phyloP scores from a whole-genome alignment of 2,113 vertebrate genomes.

The Equus przewalskii region DNA sequence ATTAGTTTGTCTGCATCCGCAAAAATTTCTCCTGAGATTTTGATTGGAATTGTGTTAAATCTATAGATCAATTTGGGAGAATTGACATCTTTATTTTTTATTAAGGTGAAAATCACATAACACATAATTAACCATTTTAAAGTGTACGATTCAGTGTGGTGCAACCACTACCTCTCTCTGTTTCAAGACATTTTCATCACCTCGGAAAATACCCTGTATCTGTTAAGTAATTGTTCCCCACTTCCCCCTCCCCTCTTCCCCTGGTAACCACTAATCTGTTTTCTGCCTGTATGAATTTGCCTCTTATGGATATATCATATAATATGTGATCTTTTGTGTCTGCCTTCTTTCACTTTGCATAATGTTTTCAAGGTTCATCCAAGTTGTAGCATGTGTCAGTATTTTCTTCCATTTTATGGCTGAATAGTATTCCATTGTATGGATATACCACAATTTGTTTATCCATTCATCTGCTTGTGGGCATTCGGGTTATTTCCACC shows the following conservation, averaged over 20 bases:
- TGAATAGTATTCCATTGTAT: slow-evolving; percentile 20
- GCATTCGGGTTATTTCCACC: neutral
- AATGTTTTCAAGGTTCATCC: neutral
- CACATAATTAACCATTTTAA: slow-evolving; percentile 18
- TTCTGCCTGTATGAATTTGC: neutral
- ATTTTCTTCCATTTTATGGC: slow-evolving; percentile 14
- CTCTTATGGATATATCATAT: neutral
- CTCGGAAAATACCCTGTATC: neutral
- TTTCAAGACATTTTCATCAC: neutral
- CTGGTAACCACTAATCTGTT: neutral
- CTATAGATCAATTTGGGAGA: neutral
- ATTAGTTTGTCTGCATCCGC: neutral
- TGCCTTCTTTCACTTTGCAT: neutral
- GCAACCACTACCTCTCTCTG: neutral
- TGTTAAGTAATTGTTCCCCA: neutral
- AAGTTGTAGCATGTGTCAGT: neutral
- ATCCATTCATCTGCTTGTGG: neutral
- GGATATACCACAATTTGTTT: slow-evolving; percentile 10
- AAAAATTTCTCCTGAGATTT: neutral
- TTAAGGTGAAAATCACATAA: neutral
- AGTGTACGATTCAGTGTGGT: neutral
- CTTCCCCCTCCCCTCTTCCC: neutral
- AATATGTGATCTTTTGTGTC: slow-evolving; percentile 25
- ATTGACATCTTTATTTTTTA: slow-evolving; percentile 12
- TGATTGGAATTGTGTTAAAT: neutral